These are phyloP conservation scores for Cydia splendana DNA, from an alignment of 1,140 invertebrate species.

Conservation along the genomic window DNA sequence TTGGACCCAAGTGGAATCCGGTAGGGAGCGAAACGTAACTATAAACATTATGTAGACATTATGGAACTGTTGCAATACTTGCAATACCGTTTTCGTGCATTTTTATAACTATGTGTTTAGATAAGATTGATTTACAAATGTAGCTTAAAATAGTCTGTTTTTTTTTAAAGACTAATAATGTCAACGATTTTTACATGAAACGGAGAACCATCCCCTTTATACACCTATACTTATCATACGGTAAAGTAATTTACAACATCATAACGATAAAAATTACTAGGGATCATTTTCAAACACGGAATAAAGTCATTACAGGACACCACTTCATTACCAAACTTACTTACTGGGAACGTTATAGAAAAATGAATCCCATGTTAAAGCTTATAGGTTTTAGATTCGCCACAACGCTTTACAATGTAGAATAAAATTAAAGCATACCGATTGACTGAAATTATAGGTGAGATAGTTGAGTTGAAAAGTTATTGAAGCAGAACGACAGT, in stretches of 20 bases:
- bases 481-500: neutral
- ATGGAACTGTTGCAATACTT: constrained; percentile 4
- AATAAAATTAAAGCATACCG: neutral
- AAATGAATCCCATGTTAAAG: neutral
- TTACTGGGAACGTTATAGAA: neutral
- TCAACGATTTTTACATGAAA: no score
- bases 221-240: neutral
- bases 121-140: no score
- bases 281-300: constrained; percentile 41
- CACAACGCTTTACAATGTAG: neutral
- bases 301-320: constrained; percentile 46
- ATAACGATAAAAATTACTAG: neutral
- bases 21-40: neutral
- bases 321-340: constrained; percentile 27
- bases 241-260: neutral
- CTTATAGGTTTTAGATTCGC: neutral
- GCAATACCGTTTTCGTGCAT: neutral
- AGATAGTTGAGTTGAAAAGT: neutral
- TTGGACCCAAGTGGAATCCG: constrained; percentile 18
- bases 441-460: constrained; percentile 23
- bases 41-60: constrained; percentile 1
- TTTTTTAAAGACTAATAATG: no score
- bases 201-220: neutral
- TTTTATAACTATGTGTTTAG: neutral
- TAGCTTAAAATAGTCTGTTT: no score